Evolutionary conservation across 1,140 invertebrate genomes (phyloP), one percentile per base, ranked within the genome.

Genomic region (Calliphora vicina): DNA sequence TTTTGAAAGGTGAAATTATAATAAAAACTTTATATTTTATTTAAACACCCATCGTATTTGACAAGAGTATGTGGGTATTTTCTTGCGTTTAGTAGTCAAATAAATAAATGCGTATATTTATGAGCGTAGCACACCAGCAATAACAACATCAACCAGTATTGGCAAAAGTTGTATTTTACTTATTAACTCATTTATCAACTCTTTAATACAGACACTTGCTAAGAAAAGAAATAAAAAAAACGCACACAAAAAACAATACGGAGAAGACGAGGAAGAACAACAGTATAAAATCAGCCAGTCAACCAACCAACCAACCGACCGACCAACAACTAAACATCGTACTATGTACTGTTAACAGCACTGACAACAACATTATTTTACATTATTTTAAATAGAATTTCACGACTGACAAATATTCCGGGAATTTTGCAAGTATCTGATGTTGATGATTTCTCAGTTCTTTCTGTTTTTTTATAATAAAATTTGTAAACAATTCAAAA

Each of bases 391-490:
- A 78, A 43, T 20, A 45, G 35, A 78, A 78, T 78, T 78, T 78
- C n/a, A 78, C n/a, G 74, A 45, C 13, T 25, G 74, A 43, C 74
- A 78, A 78, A 78, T 43, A 78, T 78, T 78, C 74, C 74, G 20
- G 42, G 74, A 78, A 78, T 45, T 35, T 78, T 67, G 61, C 23
- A 25, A 23, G 35, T 43, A 23, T 78, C 74, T 78, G 74, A 43
- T 76, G 73, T 78, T 43, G n/a, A 35, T 78, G 74, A 78, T 78
- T 78, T 78, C 20, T 76, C 17, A 20, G 73, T 35, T 29, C 17
- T 76, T 76, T 42, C n/a, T 35, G n/a, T 76, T 20, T 35, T 78
- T 43, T 20, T 78, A 43, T 23, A 43, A 78, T 23, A 78, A 78
- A 78, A 76, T 20, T 42, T n/a, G 35, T 20, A n/a, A 78, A 35